Percentiles rank a stretch among this genome's conserved stretches.
Evolutionary conservation across 2,888 invertebrate species (phyloP).

Genomic region (Eupithecia pulchellata): DNA sequence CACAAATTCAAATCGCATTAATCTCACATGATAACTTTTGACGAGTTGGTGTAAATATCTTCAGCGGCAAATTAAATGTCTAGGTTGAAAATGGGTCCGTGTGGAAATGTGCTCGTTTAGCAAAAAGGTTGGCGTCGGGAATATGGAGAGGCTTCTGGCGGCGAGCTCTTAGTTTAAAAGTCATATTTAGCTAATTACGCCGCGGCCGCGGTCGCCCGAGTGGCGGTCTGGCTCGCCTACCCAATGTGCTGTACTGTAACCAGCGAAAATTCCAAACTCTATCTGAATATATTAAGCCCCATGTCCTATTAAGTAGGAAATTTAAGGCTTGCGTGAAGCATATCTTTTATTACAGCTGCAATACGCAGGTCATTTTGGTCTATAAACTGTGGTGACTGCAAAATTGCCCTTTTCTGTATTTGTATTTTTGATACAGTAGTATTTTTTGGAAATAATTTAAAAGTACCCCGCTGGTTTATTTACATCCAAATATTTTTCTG

Average conservation of each 20-base stretch:
- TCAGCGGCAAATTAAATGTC: slow-evolving; percentile 61
- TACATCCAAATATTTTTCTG: not conserved
- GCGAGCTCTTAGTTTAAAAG: slow-evolving; percentile 75
- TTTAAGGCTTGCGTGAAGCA: slow-evolving; percentile 47
- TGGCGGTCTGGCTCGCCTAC: slow-evolving; percentile 52
- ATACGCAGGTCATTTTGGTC: slow-evolving; percentile 44
- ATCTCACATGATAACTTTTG: slow-evolving; percentile 62
- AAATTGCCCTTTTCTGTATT: slow-evolving; percentile 17
- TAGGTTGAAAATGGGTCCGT: slow-evolving; percentile 54
- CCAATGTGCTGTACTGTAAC: slow-evolving; percentile 50
- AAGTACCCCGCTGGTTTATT: not conserved
- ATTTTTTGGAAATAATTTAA: not conserved
- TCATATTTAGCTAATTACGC: slow-evolving; percentile 80
- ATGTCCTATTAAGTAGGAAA: slow-evolving; percentile 52
- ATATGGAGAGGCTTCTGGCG: slow-evolving; percentile 63
- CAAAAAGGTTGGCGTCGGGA: slow-evolving; percentile 61
- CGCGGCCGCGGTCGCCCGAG: slow-evolving; percentile 62
- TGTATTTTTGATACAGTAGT: not conserved
- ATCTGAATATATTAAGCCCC: slow-evolving; percentile 60
- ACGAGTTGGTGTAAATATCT: slow-evolving; percentile 63
- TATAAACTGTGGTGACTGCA: slow-evolving; percentile 43
- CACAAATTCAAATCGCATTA: slow-evolving; percentile 55
- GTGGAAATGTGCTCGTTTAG: slow-evolving; percentile 64
- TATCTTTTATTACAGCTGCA: slow-evolving; percentile 50
- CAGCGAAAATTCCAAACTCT: slow-evolving; percentile 54